phyloP scores from a whole-genome alignment of 2,797 vertebrate species.

The Pipistrellus kuhlii region DNA sequence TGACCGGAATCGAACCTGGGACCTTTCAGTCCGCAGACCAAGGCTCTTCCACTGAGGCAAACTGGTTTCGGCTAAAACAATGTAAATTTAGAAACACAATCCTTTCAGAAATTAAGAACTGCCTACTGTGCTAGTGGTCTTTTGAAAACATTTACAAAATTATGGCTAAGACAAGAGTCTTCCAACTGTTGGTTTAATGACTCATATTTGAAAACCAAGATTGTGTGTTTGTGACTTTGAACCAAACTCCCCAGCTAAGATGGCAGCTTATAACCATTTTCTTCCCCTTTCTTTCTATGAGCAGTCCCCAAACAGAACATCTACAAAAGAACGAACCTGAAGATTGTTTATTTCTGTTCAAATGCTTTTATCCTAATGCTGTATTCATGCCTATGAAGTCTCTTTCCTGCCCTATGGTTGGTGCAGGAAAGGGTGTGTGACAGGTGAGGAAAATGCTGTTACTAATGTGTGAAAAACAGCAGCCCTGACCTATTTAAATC shows the following conservation, averaged over 20 bases:
- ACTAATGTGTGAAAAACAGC: background rate
- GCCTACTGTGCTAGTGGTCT: background rate
- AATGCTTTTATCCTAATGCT: background rate
- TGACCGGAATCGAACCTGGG: no score
- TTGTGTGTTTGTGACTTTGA: slow-evolving; percentile 6
- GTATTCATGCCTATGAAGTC: background rate
- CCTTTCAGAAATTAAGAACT: background rate
- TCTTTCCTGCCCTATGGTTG: background rate
- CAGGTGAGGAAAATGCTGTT: background rate
- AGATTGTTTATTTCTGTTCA: background rate
- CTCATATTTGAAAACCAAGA: background rate
- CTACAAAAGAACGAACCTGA: background rate
- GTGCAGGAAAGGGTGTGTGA: background rate
- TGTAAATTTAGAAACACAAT: background rate
- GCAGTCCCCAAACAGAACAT: background rate
- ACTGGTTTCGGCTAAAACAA: background rate
- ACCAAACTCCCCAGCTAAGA: background rate
- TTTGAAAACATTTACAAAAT: background rate
- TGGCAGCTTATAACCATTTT: background rate
- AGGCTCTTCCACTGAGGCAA: no score
- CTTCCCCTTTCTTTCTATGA: background rate
- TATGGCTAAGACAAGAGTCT: background rate
- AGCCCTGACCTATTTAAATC: background rate
- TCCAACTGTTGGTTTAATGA: background rate
- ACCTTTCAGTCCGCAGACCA: no score